phyloP scores from a whole-genome alignment of 2,113 vertebrate genomes.

The Stigmatopora argus region DNA sequence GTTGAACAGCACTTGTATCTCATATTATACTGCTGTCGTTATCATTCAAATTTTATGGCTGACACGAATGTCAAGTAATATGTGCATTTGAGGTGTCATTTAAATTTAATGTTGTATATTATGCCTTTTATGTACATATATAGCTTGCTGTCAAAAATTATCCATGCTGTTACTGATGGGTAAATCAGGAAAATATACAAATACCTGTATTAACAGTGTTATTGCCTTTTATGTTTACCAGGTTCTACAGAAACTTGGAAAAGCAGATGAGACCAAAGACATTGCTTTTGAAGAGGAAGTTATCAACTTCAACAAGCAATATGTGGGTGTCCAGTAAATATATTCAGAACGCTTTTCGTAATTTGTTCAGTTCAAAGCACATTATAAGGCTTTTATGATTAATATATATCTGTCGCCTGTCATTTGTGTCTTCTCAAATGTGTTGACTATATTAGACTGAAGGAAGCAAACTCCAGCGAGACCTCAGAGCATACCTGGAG shows the following conservation, averaged over 20 bases:
- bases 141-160: no score
- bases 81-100: no score
- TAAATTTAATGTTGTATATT: not conserved
- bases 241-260: conserved; percentile 97
- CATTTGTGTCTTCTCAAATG: not conserved
- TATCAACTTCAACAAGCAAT: conserved; percentile 96
- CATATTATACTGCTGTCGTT: not conserved
- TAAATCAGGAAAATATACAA: not conserved
- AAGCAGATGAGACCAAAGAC: conserved; percentile 98
- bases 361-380: not conserved
- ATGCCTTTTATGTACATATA: no score
- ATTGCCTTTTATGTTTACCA: conserved; percentile 42
- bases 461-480: conserved; percentile 90
- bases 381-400: not conserved
- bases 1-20: not conserved
- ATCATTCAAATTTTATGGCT: not conserved
- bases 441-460: conserved; percentile 69
- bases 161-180: not conserved
- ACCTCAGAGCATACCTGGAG: conserved; percentile 87
- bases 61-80: no score
- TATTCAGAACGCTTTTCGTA: not conserved
- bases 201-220: not conserved
- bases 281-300: conserved; percentile 93
- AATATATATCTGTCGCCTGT: not conserved
- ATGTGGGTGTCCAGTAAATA: conserved; percentile 67